A percentile compares a stretch with the other conserved stretches of the same genome.
Conservation (phyloP, 2,113 vertebrate genomes). For the Dinomys branickii region DNA sequence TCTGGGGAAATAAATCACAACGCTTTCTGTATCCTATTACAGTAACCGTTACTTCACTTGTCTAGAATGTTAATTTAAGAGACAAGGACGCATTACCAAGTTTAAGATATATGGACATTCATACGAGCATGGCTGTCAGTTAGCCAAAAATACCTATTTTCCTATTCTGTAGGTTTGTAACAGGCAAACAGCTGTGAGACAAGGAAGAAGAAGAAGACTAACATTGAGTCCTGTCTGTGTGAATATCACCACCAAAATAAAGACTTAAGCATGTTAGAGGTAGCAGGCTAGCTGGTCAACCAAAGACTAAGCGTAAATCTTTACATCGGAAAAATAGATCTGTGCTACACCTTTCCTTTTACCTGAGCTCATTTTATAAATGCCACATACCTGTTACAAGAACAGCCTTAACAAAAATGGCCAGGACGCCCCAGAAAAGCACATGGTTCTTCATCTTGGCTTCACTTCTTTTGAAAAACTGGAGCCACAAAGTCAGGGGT, state of each 20-base stretch:
- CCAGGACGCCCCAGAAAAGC: conserved; percentile 74
- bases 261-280: conserved; percentile 10
- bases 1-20: conserved; percentile 44
- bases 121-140: not conserved
- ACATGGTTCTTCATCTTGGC: conserved; percentile 85
- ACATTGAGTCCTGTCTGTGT: not conserved
- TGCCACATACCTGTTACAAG: conserved; percentile 86
- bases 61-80: conserved; percentile 37
- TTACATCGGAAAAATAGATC: conserved; percentile 30
- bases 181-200: conserved; percentile 25
- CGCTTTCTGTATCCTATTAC: not conserved
- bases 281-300: not conserved
- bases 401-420: conserved; percentile 72
- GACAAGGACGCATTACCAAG: not conserved
- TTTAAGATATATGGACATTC: conserved; percentile 33
- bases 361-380: conserved; percentile 47
- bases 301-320: conserved; percentile 54
- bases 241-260: not conserved
- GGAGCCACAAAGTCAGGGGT: conserved; percentile 43
- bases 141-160: conserved; percentile 18
- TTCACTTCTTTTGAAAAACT: conserved; percentile 82
- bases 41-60: conserved; percentile 49
- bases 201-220: conserved; percentile 12
- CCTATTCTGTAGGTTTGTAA: conserved; percentile 14
- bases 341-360: conserved; percentile 42